These are phyloP conservation scores for Microctenopoma steveboyesi DNA, from an alignment of 2,797 vertebrate species.

Conservation along the genomic window DNA sequence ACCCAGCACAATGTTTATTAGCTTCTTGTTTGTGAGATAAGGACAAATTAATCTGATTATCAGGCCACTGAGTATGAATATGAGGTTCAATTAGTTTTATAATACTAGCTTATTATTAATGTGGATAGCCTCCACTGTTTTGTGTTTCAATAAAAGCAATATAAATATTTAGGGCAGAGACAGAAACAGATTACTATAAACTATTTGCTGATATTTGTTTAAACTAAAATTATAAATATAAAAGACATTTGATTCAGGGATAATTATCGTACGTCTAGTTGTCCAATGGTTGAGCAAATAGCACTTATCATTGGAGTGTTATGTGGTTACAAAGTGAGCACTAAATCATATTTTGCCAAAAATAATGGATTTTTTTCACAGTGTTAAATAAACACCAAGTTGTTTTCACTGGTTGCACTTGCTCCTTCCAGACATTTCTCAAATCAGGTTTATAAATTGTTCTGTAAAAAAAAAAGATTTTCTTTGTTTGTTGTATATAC, in stretches of 20 bases:
- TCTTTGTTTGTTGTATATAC: neutral
- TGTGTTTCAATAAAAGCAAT: neutral
- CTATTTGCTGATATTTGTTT: too few species aligned
- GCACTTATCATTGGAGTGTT: neutral
- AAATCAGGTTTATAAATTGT: neutral
- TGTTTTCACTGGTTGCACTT: neutral
- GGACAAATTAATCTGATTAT: too few species aligned
- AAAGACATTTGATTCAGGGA: neutral
- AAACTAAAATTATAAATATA: too few species aligned
- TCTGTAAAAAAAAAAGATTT: neutral
- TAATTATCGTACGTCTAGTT: neutral
- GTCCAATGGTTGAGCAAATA: neutral
- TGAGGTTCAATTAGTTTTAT: constrained; percentile 7
- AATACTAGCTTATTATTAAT: neutral
- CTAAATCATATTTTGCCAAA: neutral
- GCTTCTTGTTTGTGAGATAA: too few species aligned
- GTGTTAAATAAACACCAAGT: neutral
- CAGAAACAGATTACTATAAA: too few species aligned
- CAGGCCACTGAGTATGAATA: neutral
- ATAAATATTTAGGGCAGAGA: too few species aligned
- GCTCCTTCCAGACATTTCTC: neutral
- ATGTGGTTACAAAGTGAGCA: neutral
- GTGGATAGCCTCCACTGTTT: neutral
- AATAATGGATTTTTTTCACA: neutral
- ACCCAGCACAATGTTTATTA: too few species aligned